phyloP scores from a whole-genome alignment of 2,888 invertebrate species.

The Dolomedes plantarius region DNA sequence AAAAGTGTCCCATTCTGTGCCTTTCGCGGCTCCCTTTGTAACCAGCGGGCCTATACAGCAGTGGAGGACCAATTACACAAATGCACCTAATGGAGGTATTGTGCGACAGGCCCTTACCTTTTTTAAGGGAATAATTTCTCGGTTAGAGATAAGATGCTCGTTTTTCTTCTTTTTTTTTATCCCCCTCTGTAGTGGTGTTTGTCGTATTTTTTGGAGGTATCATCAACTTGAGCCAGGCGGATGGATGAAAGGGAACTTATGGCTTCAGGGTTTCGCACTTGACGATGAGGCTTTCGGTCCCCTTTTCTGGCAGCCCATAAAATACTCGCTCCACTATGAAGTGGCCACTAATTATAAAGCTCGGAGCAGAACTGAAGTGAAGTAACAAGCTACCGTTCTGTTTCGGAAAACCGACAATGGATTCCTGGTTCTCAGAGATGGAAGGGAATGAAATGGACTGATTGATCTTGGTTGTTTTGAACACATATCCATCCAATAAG shows the following conservation, averaged over 20 bases:
- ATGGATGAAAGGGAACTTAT: background rate
- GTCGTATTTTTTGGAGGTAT: background rate
- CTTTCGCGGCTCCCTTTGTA: background rate
- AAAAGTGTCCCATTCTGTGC: constrained; percentile 9
- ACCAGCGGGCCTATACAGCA: background rate
- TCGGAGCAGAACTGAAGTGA: background rate
- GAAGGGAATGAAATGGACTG: no score
- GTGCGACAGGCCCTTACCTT: background rate
- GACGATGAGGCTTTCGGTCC: background rate
- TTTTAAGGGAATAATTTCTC: background rate
- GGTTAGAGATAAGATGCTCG: background rate
- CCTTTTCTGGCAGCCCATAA: background rate
- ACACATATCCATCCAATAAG: no score
- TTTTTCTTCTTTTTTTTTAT: background rate
- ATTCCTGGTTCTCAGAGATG: no score
- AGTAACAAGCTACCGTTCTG: background rate
- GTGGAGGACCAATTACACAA: constrained; percentile 38
- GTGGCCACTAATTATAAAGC: background rate
- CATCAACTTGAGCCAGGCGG: background rate
- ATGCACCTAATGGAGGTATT: constrained; percentile 34
- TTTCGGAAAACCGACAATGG: no score
- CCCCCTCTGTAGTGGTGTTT: background rate
- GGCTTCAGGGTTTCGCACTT: background rate
- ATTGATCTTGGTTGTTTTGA: no score
- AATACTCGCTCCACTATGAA: background rate